Evolutionary conservation across 2,888 invertebrate species (phyloP), one percentile per base, ranked within the genome.

Genomic region (Drosophila macrothrix): DNA sequence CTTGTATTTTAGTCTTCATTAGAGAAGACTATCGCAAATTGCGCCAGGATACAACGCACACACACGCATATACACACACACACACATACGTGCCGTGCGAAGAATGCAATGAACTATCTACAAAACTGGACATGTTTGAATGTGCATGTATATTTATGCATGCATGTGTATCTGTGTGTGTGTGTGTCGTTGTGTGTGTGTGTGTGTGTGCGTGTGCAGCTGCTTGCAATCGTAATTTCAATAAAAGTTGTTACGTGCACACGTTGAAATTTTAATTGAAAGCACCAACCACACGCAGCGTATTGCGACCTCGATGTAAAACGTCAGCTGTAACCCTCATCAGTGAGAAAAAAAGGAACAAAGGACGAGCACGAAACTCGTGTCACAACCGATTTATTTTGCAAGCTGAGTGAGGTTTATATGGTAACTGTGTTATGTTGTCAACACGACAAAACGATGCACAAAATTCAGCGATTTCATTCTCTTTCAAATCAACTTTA

Each of bases 181-280:
- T 22, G 28, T 52, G 49, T 31, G 55, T 33, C 19, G 7, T 19
- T 19, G 9, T 46, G 12, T 12, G 39, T 56, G 43, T 31, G 58
- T 53, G 65, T 50, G 53, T 58, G 66, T 64, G 49, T 56, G 46
- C 53, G 56, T 52, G 60, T 66, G 72, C 81, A 79, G 75, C 76
- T 81, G 73, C 62, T 75, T 87, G 85, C 80, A 83, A 84, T 78
- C 84, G 85, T 82, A 80, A 87, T 91, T 91, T 90, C 90, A 91
- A 91, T 91, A 88, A 90, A 90, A 87, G 82, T 87, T 88, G 90
- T 88, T 89, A 89, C 87, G 84, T 88, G 81, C 72, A 85, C 74
- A 85, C 82, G 83, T 83, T 87, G 83, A 83, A 91, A 91, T 91
- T 90, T 90, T 91, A 91, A 91, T 91, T 91, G 90, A 91, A 89